Conservation (phyloP, 2,888 invertebrate genomes). For the Pyrochroa serraticornis region DNA sequence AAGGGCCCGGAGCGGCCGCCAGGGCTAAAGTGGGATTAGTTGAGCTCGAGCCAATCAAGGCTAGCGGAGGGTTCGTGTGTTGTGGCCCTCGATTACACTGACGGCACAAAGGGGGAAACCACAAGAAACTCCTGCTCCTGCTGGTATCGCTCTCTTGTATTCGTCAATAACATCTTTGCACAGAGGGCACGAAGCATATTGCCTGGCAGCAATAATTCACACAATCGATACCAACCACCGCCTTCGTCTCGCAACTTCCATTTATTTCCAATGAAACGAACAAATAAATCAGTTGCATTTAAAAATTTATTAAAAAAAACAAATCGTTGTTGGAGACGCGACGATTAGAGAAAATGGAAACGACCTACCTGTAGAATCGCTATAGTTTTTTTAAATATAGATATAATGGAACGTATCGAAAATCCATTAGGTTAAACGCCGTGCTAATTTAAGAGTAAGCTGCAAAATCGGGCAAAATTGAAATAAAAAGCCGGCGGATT, state of each 20-base stretch:
- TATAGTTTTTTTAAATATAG: slow-evolving; percentile 38
- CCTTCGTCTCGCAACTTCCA: no score
- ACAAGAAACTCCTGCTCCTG: slow-evolving; percentile 33
- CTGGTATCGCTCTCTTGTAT: slow-evolving; percentile 6
- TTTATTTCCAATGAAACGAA: no score
- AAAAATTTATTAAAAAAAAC: not conserved
- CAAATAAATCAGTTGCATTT: no score
- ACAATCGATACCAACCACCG: no score
- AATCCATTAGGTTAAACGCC: slow-evolving; percentile 55
- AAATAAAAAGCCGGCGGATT: slow-evolving; percentile 57
- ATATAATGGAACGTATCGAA: slow-evolving; percentile 51
- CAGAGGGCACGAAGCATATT: no score
- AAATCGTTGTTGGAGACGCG: slow-evolving; percentile 5
- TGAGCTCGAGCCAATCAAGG: slow-evolving; percentile 74
- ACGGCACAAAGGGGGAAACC: slow-evolving; percentile 37
- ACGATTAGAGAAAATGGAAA: slow-evolving; percentile 20
- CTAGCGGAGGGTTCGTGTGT: slow-evolving; percentile 45
- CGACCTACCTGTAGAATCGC: slow-evolving; percentile 41
- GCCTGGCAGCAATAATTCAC: no score
- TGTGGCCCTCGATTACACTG: slow-evolving; percentile 40
- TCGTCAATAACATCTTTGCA: slow-evolving; percentile 14
- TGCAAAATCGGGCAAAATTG: slow-evolving; percentile 55
- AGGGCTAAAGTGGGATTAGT: slow-evolving; percentile 73
- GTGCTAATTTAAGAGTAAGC: slow-evolving; percentile 57
- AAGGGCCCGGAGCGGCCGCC: slow-evolving; percentile 67